A percentile compares a stretch with the other conserved stretches of the same genome.
phyloP scores from a whole-genome alignment of 2,113 vertebrate species.

The Podilymbus podiceps region DNA sequence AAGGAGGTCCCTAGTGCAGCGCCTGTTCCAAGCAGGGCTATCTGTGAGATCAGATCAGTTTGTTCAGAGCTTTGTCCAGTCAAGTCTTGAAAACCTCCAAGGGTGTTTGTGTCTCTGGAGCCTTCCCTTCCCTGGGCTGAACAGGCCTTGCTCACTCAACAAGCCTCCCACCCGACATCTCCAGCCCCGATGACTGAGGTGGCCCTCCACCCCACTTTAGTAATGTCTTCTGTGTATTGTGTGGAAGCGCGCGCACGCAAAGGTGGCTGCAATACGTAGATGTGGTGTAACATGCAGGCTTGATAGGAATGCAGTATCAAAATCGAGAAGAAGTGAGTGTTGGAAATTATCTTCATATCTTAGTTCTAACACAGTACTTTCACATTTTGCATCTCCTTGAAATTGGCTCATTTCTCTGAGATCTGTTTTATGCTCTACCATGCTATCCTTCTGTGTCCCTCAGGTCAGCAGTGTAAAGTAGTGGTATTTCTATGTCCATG shows the following conservation, averaged over 20 bases:
- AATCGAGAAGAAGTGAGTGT: not conserved
- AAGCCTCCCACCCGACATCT: not conserved
- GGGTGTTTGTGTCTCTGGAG: not conserved
- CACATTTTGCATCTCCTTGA: not conserved
- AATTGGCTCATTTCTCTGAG: not conserved
- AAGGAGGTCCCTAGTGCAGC: not conserved
- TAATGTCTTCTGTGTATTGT: not conserved
- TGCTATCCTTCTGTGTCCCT: not conserved
- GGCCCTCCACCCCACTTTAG: not conserved
- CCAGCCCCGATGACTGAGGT: rapidly evolving
- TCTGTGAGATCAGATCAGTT: not conserved
- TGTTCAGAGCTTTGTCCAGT: not conserved
- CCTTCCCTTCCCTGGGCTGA: not conserved
- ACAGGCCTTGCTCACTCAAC: not conserved
- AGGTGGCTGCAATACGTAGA: not conserved
- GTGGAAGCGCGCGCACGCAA: not conserved
- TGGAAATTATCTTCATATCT: not conserved
- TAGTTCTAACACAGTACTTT: not conserved
- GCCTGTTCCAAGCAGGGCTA: not conserved
- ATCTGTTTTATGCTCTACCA: not conserved
- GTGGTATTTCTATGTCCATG: not conserved
- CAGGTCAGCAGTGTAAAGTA: not conserved
- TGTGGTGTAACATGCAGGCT: not conserved
- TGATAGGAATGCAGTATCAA: not conserved
- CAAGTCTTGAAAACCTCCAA: not conserved